These are phyloP conservation scores for Poecilia velifera DNA, from an alignment of 2,797 vertebrate genomes.

Conservation along the genomic window DNA sequence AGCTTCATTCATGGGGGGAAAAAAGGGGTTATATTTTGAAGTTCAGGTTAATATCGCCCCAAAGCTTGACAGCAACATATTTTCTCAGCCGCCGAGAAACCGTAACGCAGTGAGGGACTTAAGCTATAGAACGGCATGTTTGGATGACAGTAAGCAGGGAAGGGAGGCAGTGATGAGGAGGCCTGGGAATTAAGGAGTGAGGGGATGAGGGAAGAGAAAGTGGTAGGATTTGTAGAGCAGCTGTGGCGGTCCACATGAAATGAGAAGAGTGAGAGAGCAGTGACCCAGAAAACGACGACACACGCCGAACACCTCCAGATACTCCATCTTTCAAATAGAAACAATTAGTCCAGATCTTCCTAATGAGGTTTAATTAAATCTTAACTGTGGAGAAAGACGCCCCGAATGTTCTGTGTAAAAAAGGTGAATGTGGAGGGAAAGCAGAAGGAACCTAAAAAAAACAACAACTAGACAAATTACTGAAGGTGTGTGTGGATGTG, in stretches of 20 bases:
- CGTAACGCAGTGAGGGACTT: conserved; percentile 55
- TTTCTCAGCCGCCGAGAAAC: conserved; percentile 44
- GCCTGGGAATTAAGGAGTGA: conserved; percentile 54
- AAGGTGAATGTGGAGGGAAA: conserved; percentile 68
- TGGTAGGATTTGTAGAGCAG: conserved; percentile 55
- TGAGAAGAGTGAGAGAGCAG: conserved; percentile 68
- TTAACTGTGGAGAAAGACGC: conserved; percentile 74
- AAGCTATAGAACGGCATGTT: conserved; percentile 61
- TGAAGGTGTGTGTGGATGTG: conserved; percentile 18
- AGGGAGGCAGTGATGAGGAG: conserved; percentile 42
- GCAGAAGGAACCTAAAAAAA: conserved; percentile 51
- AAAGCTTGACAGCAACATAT: conserved; percentile 44
- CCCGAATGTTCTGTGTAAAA: conserved; percentile 57
- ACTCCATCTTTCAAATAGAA: conserved; percentile 84
- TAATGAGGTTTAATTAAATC: conserved; percentile 84
- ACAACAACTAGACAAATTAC: conserved; percentile 56
- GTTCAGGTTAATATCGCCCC: conserved; percentile 44
- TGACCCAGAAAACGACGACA: conserved; percentile 83
- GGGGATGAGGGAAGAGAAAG: conserved; percentile 35
- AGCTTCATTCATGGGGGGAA: conserved; percentile 21
- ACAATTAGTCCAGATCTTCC: conserved; percentile 87
- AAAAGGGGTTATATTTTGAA: conserved; percentile 49
- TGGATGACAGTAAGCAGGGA: conserved; percentile 51
- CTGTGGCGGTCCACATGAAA: conserved; percentile 56
- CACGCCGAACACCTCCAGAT: conserved; percentile 73